Evolutionary conservation across 2,888 invertebrate genomes (phyloP).

Genomic region (Heteropelma amictum): DNA sequence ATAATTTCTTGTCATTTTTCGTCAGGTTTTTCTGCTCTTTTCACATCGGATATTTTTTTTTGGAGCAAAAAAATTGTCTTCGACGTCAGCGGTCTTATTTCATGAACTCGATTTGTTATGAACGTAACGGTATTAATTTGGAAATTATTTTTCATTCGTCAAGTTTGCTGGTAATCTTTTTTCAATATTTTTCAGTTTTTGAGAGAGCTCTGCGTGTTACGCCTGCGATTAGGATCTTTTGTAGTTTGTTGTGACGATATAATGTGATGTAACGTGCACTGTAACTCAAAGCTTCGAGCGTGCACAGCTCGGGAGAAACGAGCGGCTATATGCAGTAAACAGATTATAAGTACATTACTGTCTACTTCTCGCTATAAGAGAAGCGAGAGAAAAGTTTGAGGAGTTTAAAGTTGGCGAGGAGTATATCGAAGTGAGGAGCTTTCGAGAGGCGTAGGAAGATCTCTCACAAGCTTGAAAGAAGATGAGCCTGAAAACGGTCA

Average conservation of each 20-base stretch:
- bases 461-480: constrained; percentile 9
- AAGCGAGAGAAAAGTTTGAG: constrained; percentile 51
- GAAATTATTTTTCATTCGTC: background rate
- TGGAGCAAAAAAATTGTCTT: too few relatives aligned
- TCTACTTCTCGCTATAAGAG: constrained; percentile 21
- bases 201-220: background rate
- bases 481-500: constrained; percentile 15
- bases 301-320: background rate
- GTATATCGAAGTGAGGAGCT: constrained; percentile 38
- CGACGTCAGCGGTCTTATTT: too few relatives aligned
- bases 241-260: background rate
- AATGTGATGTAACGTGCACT: background rate
- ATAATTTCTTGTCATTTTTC: too few relatives aligned
- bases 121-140: too few relatives aligned
- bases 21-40: too few relatives aligned
- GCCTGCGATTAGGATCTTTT: background rate
- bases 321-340: constrained; percentile 18
- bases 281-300: background rate
- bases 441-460: constrained; percentile 30
- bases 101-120: too few relatives aligned
- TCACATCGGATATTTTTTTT: too few relatives aligned
- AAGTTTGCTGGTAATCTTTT: too few relatives aligned
- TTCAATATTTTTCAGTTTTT: too few relatives aligned
- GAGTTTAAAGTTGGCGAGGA: constrained; percentile 46
- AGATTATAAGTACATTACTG: constrained; percentile 52